phyloP scores from a whole-genome alignment of 2,888 invertebrate species.

The Crocallis elinguaria region DNA sequence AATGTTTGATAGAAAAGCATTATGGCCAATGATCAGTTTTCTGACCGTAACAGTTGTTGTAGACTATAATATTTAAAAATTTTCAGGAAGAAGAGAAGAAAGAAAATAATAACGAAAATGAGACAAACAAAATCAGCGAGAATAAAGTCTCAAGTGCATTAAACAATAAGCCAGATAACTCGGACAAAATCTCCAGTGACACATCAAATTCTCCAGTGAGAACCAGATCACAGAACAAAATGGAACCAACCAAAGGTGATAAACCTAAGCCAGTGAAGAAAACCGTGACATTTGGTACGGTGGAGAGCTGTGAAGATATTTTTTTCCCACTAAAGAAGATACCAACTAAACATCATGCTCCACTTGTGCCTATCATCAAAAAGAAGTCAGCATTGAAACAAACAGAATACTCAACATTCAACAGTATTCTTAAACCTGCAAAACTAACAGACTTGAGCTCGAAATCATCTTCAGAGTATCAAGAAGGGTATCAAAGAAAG shows the following conservation, averaged over 20 bases:
- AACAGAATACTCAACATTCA: slow-evolving; percentile 83
- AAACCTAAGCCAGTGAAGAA: slow-evolving; percentile 84
- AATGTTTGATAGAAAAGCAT: too few relatives aligned
- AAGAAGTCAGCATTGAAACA: slow-evolving; percentile 85
- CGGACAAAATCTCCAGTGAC: slow-evolving; percentile 56
- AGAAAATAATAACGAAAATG: slow-evolving; percentile 76
- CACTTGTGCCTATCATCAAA: slow-evolving; percentile 86
- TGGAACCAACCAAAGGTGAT: slow-evolving; percentile 73
- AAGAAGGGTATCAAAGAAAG: slow-evolving; percentile 77
- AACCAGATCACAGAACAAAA: slow-evolving; percentile 81
- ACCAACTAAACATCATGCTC: slow-evolving; percentile 84
- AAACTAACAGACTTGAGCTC: slow-evolving; percentile 86
- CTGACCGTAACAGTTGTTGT: not conserved
- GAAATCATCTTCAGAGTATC: slow-evolving; percentile 81
- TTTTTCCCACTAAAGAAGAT: slow-evolving; percentile 84
- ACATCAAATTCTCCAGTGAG: slow-evolving; percentile 74
- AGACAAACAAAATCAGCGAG: slow-evolving; percentile 58
- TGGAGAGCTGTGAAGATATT: slow-evolving; percentile 86
- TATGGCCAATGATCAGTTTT: too few relatives aligned
- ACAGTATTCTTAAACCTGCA: slow-evolving; percentile 86
- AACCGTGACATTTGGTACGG: slow-evolving; percentile 87
- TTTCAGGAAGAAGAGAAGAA: slow-evolving; percentile 82
- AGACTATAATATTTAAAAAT: not conserved
- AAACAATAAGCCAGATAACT: slow-evolving; percentile 52
- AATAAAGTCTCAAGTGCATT: slow-evolving; percentile 57